phyloP scores from a whole-genome alignment of 2,797 vertebrate genomes.

The Megalops cyprinoides region DNA sequence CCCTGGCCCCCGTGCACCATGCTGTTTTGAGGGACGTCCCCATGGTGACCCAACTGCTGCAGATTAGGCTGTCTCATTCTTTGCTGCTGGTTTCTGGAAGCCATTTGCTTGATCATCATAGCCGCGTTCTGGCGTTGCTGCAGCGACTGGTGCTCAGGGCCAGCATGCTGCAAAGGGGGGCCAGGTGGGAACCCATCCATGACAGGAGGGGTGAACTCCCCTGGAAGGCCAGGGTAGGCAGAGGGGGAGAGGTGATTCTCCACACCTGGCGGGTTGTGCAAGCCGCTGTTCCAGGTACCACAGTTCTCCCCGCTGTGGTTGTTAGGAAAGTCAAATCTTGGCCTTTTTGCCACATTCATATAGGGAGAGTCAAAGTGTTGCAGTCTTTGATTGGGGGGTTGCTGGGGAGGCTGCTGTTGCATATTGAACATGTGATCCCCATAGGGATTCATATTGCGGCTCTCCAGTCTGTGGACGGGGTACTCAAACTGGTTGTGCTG shows the following conservation, averaged over 20 bases:
- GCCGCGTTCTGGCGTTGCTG: constrained; percentile 91
- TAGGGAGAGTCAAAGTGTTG: constrained; percentile 95
- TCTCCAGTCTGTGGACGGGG: constrained; percentile 86
- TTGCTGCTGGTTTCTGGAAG: constrained; percentile 91
- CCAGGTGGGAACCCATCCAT: constrained; percentile 86
- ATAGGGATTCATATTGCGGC: constrained; percentile 91
- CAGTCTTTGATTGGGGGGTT: constrained; percentile 91
- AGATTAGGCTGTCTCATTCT: constrained; percentile 85
- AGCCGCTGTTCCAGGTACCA: constrained; percentile 76
- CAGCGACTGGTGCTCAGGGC: constrained; percentile 85
- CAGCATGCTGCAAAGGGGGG: constrained; percentile 81
- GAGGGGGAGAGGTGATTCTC: constrained; percentile 94
- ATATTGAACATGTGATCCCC: constrained; percentile 89
- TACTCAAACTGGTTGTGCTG: constrained; percentile 87
- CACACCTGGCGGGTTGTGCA: constrained; percentile 76
- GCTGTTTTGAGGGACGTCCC: constrained; percentile 79
- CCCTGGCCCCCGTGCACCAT: constrained; percentile 80
- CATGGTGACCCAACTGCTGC: constrained; percentile 87
- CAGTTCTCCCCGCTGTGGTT: constrained; percentile 83
- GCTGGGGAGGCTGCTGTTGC: constrained; percentile 84
- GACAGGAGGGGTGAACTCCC: constrained; percentile 90
- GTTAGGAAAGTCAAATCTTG: constrained; percentile 80
- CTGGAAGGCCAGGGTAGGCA: constrained; percentile 85
- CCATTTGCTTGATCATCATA: constrained; percentile 99
- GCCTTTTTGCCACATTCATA: constrained; percentile 78